A percentile compares a stretch with the other conserved stretches of the same genome.
These are phyloP conservation scores for Heliconius nattereri DNA, from an alignment of 1,140 invertebrate species.

Conservation along the genomic window DNA sequence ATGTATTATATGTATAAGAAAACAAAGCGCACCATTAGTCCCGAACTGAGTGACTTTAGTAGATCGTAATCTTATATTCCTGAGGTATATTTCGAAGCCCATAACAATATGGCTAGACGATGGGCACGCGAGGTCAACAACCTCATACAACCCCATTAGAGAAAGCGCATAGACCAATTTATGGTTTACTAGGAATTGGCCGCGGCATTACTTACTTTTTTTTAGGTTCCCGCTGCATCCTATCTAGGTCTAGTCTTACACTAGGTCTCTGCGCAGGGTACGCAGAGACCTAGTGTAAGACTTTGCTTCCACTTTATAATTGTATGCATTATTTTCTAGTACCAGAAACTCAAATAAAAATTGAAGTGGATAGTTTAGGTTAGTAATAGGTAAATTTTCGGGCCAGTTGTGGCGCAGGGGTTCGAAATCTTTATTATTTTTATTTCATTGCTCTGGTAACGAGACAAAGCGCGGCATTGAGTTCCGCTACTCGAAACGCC, in stretches of 20 bases:
- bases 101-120: constrained; percentile 18
- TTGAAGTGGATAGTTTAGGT: no score
- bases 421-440: background rate
- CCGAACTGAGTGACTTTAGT: background rate
- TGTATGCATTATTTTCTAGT: no score
- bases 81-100: constrained; percentile 11
- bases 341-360: no score
- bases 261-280: no score
- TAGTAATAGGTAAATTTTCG: no score
- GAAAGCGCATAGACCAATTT: constrained; percentile 18
- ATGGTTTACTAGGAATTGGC: constrained; percentile 1
- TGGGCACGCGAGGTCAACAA: constrained; percentile 15
- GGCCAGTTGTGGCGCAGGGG: no score
- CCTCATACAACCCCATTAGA: constrained; percentile 17
- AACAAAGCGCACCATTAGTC: constrained; percentile 3
- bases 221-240: no score
- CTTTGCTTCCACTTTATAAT: no score
- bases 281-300: no score
- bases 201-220: background rate
- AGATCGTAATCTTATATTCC: constrained; percentile 7
- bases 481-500: no score
- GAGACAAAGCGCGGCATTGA: background rate
- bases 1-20: background rate
- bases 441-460: background rate
- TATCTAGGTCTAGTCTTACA: no score